Evolutionary conservation across 2,888 invertebrate species (phyloP), one percentile per base, ranked within the genome.

Genomic region (Augochlorella aurata): DNA sequence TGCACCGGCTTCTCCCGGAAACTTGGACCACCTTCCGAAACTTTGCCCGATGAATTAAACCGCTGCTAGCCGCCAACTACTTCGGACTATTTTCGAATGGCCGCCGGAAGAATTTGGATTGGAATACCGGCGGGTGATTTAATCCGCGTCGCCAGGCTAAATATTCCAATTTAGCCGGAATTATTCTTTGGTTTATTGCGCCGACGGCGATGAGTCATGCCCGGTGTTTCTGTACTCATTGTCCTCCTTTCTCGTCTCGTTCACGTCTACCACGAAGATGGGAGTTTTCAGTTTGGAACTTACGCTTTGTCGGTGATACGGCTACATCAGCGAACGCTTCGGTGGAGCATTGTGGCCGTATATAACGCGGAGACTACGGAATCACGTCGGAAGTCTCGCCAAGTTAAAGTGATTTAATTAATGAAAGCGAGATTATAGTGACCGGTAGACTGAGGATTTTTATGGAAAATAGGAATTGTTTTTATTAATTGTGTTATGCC

Each of bases 21-120:
- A 58, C 45, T 71, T 71, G 47, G 74, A 16, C 69, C 21, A 44
- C 52, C 68, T 49, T 65, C 44, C 65, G 73, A 73, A 67, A 72
- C 66, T 61, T 67, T 52, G 67, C 50, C 18, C 79, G 61, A 79
- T 52, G 80, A 78, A 78, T 79, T 72, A 80, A 79, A 61, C 68
- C 72, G 24, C 21, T 47, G n/a, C 29, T 21, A 52, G 50, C 24
- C 61, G 24, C 12, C 67, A 52, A 44, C 73, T 21, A 44, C 79
- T 65, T 47, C 21, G 49, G 44, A 9, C 54, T 45, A 66, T 77
- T 79, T 66, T 71, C 63, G 73, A 81, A 81, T 54, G 58, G 38
- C n/a, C 52, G 10, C 10, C 63, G 52, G 70, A 76, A 63, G 79
- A 72, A 72, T 81, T 79, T 29, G 73, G 63, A 73, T 45, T 52